Percentiles rank a stretch among this genome's conserved stretches.
Evolutionary conservation across 2,888 invertebrate species (phyloP).

Genomic region (Drosophila histrio): DNA sequence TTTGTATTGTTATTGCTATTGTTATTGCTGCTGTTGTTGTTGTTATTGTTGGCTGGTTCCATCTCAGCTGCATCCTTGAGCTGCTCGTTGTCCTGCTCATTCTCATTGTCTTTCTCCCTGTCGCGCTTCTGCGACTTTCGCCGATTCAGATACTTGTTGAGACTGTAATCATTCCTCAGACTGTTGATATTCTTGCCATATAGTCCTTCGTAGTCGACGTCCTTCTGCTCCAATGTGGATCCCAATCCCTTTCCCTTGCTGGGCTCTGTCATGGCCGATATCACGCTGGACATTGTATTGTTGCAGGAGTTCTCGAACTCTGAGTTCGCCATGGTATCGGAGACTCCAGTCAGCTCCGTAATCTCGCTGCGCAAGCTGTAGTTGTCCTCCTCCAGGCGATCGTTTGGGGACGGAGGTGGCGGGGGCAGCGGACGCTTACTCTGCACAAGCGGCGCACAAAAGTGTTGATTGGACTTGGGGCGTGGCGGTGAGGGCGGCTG

Average conservation of each 20-base stretch:
- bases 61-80: constrained; percentile 38
- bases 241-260: constrained; percentile 15
- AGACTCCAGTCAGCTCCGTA: constrained; percentile 83
- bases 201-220: constrained; percentile 73
- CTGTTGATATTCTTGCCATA: constrained; percentile 81
- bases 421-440: constrained; percentile 63
- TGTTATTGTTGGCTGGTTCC: constrained; percentile 34
- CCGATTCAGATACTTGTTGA: constrained; percentile 82
- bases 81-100: constrained; percentile 23
- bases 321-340: constrained; percentile 79
- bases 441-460: constrained; percentile 60
- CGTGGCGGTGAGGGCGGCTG: constrained; percentile 17
- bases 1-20: constrained; percentile 61
- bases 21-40: constrained; percentile 28
- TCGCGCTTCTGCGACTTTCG: constrained; percentile 73
- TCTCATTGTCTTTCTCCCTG: constrained; percentile 35
- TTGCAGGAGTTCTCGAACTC: constrained; percentile 76
- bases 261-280: constrained; percentile 56
- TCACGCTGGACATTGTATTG: constrained; percentile 75
- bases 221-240: constrained; percentile 20
- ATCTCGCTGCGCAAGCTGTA: constrained; percentile 83
- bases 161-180: constrained; percentile 81
- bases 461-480: constrained; percentile 57
- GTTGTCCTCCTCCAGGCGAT: constrained; percentile 76
- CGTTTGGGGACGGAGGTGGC: constrained; percentile 47